These are phyloP conservation scores for Stegodyphus dumicola DNA, from an alignment of 1,140 invertebrate genomes.

Conservation along the genomic window DNA sequence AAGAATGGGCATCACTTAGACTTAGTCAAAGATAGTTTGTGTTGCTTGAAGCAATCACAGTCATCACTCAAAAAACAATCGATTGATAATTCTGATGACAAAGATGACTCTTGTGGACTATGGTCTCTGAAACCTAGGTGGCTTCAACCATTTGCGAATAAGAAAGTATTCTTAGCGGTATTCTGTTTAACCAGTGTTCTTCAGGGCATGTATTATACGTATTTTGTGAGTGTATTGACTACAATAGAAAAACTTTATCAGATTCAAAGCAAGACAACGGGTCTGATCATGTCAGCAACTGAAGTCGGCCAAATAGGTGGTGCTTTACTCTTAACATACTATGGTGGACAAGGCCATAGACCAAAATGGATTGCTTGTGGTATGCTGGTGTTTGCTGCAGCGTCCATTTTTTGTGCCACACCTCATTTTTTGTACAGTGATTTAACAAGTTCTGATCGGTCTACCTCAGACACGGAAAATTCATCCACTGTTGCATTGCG, in stretches of 20 bases:
- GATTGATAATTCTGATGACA: neutral
- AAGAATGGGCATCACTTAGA: constrained; percentile 27
- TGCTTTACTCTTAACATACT: constrained; percentile 84
- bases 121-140: constrained; percentile 72
- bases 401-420: constrained; percentile 85
- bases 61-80: constrained; percentile 23
- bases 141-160: constrained; percentile 84
- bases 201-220: constrained; percentile 94
- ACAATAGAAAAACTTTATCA: constrained; percentile 97
- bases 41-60: constrained; percentile 41
- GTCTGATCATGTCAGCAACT: constrained; percentile 91
- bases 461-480: constrained; percentile 28
- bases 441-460: constrained; percentile 16
- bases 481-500: constrained; percentile 21
- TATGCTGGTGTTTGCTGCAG: constrained; percentile 88
- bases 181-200: constrained; percentile 81
- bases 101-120: constrained; percentile 61
- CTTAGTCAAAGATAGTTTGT: constrained; percentile 49
- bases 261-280: constrained; percentile 94
- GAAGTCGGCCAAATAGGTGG: constrained; percentile 91
- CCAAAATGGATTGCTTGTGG: constrained; percentile 97
- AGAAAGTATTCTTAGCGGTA: constrained; percentile 86
- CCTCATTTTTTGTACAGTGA: constrained; percentile 69
- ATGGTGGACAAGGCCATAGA: constrained; percentile 92
- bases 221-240: constrained; percentile 96